Evolutionary conservation across 2,888 invertebrate species (phyloP).

Genomic region (Morpho deidamia): DNA sequence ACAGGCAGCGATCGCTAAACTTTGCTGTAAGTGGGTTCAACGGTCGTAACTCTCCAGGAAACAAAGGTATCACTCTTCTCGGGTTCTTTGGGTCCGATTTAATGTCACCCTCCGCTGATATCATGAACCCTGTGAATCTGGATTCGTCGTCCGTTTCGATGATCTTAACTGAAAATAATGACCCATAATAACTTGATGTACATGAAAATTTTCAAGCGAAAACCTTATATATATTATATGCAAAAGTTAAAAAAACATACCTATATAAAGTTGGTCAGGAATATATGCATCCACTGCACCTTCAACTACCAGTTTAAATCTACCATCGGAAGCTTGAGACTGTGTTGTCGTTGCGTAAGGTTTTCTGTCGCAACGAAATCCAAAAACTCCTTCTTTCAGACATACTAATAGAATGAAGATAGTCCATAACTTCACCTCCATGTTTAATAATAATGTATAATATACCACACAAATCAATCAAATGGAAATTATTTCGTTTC

Average conservation of each 20-base stretch:
- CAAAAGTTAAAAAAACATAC: slow-evolving; percentile 28
- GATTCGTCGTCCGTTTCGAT: slow-evolving; percentile 51
- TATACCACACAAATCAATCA: no score
- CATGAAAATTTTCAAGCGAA: no score
- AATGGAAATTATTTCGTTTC: no score
- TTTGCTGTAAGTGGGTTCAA: slow-evolving; percentile 41
- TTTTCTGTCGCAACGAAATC: slow-evolving; percentile 58
- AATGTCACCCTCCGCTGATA: slow-evolving; percentile 62
- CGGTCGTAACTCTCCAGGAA: slow-evolving; percentile 56
- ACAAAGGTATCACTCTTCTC: slow-evolving; percentile 40
- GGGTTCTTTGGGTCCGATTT: slow-evolving; percentile 56
- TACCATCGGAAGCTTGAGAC: slow-evolving; percentile 55
- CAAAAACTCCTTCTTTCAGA: background rate
- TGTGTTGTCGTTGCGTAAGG: slow-evolving; percentile 56
- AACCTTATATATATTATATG: no score
- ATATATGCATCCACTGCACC: slow-evolving; percentile 50
- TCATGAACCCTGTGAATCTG: slow-evolving; percentile 56
- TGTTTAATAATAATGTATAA: background rate
- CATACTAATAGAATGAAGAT: background rate
- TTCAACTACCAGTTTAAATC: slow-evolving; percentile 45
- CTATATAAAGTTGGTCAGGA: slow-evolving; percentile 61
- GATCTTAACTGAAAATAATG: slow-evolving; percentile 46
- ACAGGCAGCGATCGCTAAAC: slow-evolving; percentile 58
- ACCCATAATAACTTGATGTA: no score
- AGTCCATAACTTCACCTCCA: background rate